A percentile compares a stretch with the other conserved stretches of the same genome.
Conservation (phyloP, 2,113 vertebrate genomes). For the Mustelus asterias region DNA sequence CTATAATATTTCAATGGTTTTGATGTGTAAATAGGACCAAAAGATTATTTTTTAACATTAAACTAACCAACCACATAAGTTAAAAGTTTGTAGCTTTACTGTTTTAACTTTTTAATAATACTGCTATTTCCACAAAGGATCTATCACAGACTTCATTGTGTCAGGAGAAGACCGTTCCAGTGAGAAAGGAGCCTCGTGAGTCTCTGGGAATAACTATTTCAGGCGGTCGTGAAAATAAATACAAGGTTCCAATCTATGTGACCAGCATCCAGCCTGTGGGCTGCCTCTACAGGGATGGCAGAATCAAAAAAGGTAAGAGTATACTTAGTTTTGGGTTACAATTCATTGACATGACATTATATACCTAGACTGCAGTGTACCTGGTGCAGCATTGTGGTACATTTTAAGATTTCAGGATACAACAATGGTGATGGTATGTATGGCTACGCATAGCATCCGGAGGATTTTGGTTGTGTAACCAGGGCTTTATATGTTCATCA, state of each 20-base stretch:
- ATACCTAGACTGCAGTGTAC: not conserved
- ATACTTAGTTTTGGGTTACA: not conserved
- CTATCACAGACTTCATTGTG: slow-evolving; percentile 68
- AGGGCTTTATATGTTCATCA: not conserved
- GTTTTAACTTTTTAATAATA: not conserved
- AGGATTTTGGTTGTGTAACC: not conserved
- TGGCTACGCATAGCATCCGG: not conserved
- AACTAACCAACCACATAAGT: not conserved
- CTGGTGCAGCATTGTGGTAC: not conserved
- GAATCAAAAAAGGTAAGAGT: slow-evolving; percentile 72
- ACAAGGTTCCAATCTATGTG: slow-evolving; percentile 78
- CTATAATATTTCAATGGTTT: not conserved
- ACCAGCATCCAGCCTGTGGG: slow-evolving; percentile 84
- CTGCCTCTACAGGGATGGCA: slow-evolving; percentile 79
- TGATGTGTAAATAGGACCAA: not conserved
- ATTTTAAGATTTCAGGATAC: not conserved
- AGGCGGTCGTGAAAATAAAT: slow-evolving; percentile 77
- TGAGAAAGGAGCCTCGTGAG: slow-evolving; percentile 81
- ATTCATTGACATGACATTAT: not conserved
- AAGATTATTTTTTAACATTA: not conserved
- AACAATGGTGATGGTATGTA: not conserved
- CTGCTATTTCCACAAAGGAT: slow-evolving; percentile 54
- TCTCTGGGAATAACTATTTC: slow-evolving; percentile 87
- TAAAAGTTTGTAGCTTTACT: not conserved
- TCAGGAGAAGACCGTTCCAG: slow-evolving; percentile 75